Base-by-base conservation (phyloP, 2,888 invertebrate genomes). In the Microctonus hyperodae region DNA sequence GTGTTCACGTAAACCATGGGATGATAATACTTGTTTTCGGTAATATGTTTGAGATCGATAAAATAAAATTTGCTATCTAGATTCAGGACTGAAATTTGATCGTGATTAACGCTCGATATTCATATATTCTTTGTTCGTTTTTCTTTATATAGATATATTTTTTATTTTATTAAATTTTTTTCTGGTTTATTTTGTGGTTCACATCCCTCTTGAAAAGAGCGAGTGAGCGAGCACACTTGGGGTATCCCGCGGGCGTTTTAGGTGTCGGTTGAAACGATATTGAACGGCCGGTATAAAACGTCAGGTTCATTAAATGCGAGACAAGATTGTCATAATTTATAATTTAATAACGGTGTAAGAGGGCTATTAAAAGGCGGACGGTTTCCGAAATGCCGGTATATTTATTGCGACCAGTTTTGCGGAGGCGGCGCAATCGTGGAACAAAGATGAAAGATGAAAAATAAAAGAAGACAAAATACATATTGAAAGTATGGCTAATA, bases 261-360 rank as follows among this genome's bases (percentile, higher is more conserved):
- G 77, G 76, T 78, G 78, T 76, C 75, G 75, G 74, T 69, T 70
- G 37, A 72, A 73, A 64, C 66, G 73, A 77, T 78, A 79, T 81
- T 80, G 78, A 67, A 81, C 76, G 72, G 71, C 68, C 70, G 64
- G 70, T 76, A 74, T 80, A 78, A 80, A 81, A 80, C 73, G 78
- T 76, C 75, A 71, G 76, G 77, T 78, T 81, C 77, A 75, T 81
- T 80, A 81, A 80, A 77, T 76, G 69, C 69, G 71, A 75, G 75
- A 79, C 74, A 77, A 80, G 77, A 80, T 80, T 79, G 80, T 79
- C 80, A 79, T 82, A 82, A 82, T 79, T 81, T 81, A 81, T 80
- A 80, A 82, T 81, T 81, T 80, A 81, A 81, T 82, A 81, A 81
- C 78, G 76, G 77, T 70, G 78, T 81, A 81, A 81, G 78, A 81